phyloP scores from a whole-genome alignment of 2,113 vertebrate species.

The cat (Felis catus) region F.catus_Fca126_mat1.0 CM031418.1:77184501-77185000 shows the following conservation, averaged over 20 bases:
- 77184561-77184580: background rate
- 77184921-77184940: background rate
- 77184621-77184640: background rate
- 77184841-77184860: background rate
- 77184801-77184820: background rate
- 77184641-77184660: background rate
- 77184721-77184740: background rate
- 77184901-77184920: background rate
- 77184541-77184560: background rate
- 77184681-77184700: background rate
- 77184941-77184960: conserved; percentile 6
- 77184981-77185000: background rate
- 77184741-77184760: background rate
- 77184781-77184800: background rate
- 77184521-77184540: background rate
- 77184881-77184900: conserved; percentile 13
- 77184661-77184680: background rate
- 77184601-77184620: background rate
- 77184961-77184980: background rate
- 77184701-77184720: background rate
- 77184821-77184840: conserved; percentile 38
- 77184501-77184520: too few species aligned
- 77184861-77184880: conserved; percentile 21
- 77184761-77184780: background rate
- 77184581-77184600: background rate